Conservation (phyloP, 2,113 vertebrate species). For the Cairina moschata region DNA sequence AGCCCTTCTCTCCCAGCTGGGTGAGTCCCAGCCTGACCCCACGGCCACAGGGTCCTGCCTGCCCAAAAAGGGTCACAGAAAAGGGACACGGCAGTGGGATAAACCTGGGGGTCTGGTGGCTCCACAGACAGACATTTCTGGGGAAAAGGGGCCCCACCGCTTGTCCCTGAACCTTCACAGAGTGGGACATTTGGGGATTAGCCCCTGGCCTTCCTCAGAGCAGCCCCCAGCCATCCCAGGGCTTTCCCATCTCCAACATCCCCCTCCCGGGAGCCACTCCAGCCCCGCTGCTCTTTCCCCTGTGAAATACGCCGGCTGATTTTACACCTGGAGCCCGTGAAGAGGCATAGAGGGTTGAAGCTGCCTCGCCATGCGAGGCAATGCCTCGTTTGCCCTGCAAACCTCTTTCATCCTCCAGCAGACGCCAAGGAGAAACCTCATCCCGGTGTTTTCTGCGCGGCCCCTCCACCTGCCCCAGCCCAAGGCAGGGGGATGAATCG, state of each 20-base stretch:
- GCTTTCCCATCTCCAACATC: not conserved
- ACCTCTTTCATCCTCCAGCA: not conserved
- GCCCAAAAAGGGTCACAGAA: not conserved
- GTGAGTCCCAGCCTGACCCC: not conserved
- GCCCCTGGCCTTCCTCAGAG: not conserved
- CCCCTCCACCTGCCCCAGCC: not conserved
- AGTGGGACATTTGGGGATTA: not conserved
- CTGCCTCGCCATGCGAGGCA: not conserved
- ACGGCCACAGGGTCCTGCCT: not conserved
- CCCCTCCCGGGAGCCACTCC: rapidly evolving
- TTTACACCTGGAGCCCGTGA: not conserved
- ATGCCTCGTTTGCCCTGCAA: rapidly evolving
- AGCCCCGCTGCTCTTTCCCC: not conserved
- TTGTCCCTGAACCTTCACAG: not conserved
- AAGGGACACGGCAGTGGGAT: no score
- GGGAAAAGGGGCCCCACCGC: not conserved
- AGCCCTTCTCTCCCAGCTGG: not conserved
- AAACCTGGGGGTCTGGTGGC: not conserved
- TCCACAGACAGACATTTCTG: no score
- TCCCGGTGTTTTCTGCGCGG: not conserved
- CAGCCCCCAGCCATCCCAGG: not conserved
- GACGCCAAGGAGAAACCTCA: not conserved
- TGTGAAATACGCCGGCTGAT: not conserved
- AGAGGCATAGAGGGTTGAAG: not conserved
- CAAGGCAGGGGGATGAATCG: not conserved